Conservation (phyloP, 2,888 invertebrate genomes). For the Apotomis betuletana region DNA sequence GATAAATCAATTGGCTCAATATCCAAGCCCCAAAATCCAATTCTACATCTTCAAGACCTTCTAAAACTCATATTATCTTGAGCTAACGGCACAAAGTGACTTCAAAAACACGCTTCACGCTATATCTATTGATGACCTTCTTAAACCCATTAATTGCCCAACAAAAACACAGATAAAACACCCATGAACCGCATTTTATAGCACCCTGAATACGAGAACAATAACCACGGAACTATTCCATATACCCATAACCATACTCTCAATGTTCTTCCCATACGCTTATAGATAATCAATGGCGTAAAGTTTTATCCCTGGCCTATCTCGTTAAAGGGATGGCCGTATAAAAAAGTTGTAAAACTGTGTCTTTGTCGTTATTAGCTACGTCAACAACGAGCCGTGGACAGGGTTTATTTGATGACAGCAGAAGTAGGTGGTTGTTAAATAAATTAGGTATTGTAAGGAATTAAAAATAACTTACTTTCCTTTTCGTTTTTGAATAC, state of each 20-base stretch:
- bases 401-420: too few relatives aligned
- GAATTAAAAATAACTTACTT: too few relatives aligned
- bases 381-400: slow-evolving; percentile 34
- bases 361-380: slow-evolving; percentile 41
- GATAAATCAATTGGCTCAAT: too few relatives aligned
- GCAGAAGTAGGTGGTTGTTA: too few relatives aligned
- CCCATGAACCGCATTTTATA: slow-evolving; percentile 30
- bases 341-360: slow-evolving; percentile 48
- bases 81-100: too few relatives aligned
- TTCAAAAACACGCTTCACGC: too few relatives aligned
- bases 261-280: slow-evolving; percentile 41
- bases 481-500: too few relatives aligned
- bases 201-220: slow-evolving; percentile 37
- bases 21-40: too few relatives aligned
- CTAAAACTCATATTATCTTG: too few relatives aligned
- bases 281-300: slow-evolving; percentile 46
- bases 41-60: too few relatives aligned
- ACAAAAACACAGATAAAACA: slow-evolving; percentile 32
- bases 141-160: slow-evolving; percentile 26
- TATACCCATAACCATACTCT: slow-evolving; percentile 30
- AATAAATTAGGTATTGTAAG: too few relatives aligned
- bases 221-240: slow-evolving; percentile 36
- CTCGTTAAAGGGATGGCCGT: slow-evolving; percentile 46
- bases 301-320: slow-evolving; percentile 43
- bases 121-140: background rate